These are phyloP conservation scores for Acridotheres tristis DNA, from an alignment of 2,797 vertebrate species.

Conservation along the genomic window DNA sequence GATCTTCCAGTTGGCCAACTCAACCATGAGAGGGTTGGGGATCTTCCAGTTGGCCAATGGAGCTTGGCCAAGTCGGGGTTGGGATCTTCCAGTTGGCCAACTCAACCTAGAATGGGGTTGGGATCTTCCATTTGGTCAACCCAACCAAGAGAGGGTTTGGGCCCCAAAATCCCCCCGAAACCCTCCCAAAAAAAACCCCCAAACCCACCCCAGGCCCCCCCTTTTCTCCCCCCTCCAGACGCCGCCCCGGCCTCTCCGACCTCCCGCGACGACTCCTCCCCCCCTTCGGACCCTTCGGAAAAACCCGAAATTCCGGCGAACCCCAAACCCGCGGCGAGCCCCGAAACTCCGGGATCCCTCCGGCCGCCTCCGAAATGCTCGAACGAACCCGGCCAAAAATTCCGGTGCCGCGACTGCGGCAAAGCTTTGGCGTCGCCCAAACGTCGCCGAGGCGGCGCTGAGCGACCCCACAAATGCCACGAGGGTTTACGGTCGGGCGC, in stretches of 20 bases:
- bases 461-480: not conserved
- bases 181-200: no score
- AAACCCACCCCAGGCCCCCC: no score
- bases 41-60: no score
- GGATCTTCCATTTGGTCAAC: no score
- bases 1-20: no score
- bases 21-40: no score
- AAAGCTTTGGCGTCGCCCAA: not conserved
- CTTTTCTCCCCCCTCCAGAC: not conserved
- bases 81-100: no score
- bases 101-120: no score
- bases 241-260: not conserved
- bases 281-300: not conserved
- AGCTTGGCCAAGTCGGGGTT: no score
- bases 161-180: no score
- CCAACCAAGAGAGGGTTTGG: no score
- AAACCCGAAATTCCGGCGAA: fast-evolving
- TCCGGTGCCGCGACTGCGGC: not conserved
- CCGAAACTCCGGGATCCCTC: not conserved
- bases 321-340: fast-evolving
- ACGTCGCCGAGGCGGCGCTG: fast-evolving
- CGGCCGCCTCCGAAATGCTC: fast-evolving
- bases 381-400: not conserved
- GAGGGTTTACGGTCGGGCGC: constrained; percentile 49
- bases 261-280: not conserved